Evolutionary conservation across 1,140 invertebrate species (phyloP).

Genomic region (Dufourea novaeangliae): DNA sequence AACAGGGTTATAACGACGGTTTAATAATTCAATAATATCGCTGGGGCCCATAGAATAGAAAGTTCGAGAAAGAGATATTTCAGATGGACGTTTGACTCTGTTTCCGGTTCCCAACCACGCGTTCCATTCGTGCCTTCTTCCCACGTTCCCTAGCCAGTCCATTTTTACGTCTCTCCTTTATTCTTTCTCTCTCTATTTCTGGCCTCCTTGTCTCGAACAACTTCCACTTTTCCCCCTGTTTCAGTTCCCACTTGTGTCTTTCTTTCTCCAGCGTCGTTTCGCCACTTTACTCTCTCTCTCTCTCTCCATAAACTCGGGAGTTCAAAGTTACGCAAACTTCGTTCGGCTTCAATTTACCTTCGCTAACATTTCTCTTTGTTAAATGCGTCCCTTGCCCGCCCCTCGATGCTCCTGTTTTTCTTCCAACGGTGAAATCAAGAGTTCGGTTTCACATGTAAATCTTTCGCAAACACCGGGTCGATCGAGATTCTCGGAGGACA

Average conservation of each 20-base stretch:
- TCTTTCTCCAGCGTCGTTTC: conserved; percentile 4
- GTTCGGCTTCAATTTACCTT: conserved; percentile 75
- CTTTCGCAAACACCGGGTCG: neutral
- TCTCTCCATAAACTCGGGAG: conserved; percentile 70
- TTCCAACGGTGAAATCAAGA: conserved; percentile 32
- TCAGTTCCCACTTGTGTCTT: conserved; percentile 19
- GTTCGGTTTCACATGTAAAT: conserved; percentile 44
- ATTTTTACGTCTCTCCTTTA: conserved; percentile 7
- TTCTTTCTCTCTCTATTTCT: neutral
- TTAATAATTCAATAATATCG: conserved; percentile 59
- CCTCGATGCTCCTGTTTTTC: conserved; percentile 45
- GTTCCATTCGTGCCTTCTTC: conserved; percentile 38
- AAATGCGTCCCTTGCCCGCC: conserved; percentile 56
- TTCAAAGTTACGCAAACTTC: conserved; percentile 75
- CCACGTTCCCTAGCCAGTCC: conserved; percentile 29
- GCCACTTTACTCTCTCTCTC: neutral
- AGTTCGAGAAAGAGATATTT: conserved; percentile 49
- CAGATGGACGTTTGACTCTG: conserved; percentile 50
- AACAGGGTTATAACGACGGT: conserved; percentile 39
- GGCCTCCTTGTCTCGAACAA: conserved; percentile 3
- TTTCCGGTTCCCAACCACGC: conserved; percentile 18
- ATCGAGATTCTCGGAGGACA: neutral
- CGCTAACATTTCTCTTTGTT: conserved; percentile 74
- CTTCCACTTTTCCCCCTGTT: neutral
- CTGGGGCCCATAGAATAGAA: conserved; percentile 39